Conservation (phyloP, 2,113 vertebrate genomes). For the Kobus ellipsiprymnus region DNA sequence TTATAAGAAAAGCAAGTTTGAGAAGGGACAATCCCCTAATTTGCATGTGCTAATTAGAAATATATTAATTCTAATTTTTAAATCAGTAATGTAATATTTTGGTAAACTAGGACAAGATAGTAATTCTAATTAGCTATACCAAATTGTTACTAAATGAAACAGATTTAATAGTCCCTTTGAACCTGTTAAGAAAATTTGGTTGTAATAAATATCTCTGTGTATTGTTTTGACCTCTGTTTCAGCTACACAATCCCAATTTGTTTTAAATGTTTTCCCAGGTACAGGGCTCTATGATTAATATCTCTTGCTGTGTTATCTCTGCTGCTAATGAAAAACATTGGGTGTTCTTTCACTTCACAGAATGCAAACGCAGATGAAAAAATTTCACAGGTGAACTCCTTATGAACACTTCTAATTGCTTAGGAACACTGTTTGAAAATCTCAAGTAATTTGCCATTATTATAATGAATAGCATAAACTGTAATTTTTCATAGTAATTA, state of each 20-base stretch:
- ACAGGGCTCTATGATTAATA: constrained; percentile 70
- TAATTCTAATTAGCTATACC: constrained; percentile 66
- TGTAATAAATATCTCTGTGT: constrained; percentile 64
- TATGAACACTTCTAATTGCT: constrained; percentile 78
- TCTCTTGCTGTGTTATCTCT: constrained; percentile 63
- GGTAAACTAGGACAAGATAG: constrained; percentile 46
- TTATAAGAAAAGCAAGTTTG: constrained; percentile 40
- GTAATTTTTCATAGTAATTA: constrained; percentile 86
- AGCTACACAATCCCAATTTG: constrained; percentile 61
- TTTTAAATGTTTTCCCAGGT: constrained; percentile 59
- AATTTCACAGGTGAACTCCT: constrained; percentile 74
- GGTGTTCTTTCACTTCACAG: constrained; percentile 62
- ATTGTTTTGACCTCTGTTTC: constrained; percentile 72
- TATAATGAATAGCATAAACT: constrained; percentile 84
- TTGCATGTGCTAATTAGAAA: constrained; percentile 63
- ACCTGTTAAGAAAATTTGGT: constrained; percentile 49
- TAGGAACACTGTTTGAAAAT: constrained; percentile 78
- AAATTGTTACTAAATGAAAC: constrained; percentile 50
- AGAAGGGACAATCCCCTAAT: constrained; percentile 47
- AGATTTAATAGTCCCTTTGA: constrained; percentile 54
- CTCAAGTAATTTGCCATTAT: constrained; percentile 80
- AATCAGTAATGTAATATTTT: constrained; percentile 60
- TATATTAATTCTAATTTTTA: constrained; percentile 65
- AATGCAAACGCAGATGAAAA: constrained; percentile 70
- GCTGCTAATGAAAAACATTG: constrained; percentile 73